A percentile compares a stretch with the other conserved stretches of the same genome.
Evolutionary conservation across 2,113 vertebrate species (phyloP).

Genomic region (Gavia stellata): DNA sequence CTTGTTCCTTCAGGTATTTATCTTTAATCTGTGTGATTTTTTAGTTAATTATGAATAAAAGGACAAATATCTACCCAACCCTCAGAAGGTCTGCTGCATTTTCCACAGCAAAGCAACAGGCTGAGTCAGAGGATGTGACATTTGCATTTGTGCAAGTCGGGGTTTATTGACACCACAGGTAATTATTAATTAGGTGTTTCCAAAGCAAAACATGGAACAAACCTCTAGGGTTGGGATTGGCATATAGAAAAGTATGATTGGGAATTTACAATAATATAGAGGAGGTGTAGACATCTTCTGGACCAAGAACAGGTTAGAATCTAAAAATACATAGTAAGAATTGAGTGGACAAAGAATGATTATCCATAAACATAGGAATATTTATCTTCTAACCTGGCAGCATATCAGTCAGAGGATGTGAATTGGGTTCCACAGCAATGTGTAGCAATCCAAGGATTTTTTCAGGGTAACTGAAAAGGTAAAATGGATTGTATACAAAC

Average conservation of each 20-base stretch:
- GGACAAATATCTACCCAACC: neutral
- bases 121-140: conserved; percentile 58
- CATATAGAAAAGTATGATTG: neutral
- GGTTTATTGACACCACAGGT: conserved; percentile 3
- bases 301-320: neutral
- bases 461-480: neutral
- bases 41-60: neutral
- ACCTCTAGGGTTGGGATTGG: neutral
- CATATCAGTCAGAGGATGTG: neutral
- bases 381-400: neutral
- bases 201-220: conserved; percentile 21
- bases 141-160: conserved; percentile 48
- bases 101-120: conserved; percentile 40
- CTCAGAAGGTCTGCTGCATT: neutral
- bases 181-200: conserved; percentile 38
- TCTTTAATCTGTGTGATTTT: neutral
- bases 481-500: neutral
- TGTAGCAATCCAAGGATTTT: neutral
- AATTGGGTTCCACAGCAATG: neutral
- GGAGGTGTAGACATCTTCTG: neutral
- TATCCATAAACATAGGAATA: neutral
- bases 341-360: neutral
- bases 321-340: neutral
- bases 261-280: neutral
- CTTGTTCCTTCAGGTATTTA: neutral